Conservation (phyloP, 2,888 invertebrate species). For the Pandemis heparana region DNA sequence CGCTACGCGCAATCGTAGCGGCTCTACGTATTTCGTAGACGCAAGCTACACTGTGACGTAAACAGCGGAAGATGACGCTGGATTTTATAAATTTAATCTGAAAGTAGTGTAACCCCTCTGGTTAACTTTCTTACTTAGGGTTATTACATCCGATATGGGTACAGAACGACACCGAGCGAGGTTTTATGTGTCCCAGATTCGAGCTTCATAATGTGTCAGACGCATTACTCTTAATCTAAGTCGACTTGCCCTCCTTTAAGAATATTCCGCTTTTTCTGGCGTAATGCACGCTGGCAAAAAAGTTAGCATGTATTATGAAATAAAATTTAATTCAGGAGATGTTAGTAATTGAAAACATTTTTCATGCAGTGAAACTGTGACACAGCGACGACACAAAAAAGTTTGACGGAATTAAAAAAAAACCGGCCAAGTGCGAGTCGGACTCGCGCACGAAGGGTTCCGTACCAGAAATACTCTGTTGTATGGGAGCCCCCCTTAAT, state of each 20-base stretch:
- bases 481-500: no score
- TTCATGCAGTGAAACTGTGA: background rate
- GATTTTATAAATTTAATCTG: background rate
- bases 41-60: constrained; percentile 28
- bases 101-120: constrained; percentile 9
- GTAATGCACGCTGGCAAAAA: background rate
- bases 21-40: constrained; percentile 38
- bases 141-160: constrained; percentile 9
- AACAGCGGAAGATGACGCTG: constrained; percentile 3
- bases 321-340: background rate
- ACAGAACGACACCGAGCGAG: constrained; percentile 7
- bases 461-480: no score
- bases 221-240: constrained; percentile 33
- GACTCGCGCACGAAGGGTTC: no score
- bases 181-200: constrained; percentile 35
- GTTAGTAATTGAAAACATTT: background rate
- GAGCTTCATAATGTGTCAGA: constrained; percentile 15
- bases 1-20: constrained; percentile 38
- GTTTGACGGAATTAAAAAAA: no score
- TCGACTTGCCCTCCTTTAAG: constrained; percentile 26
- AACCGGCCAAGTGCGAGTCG: no score
- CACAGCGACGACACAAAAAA: background rate
- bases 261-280: constrained; percentile 4
- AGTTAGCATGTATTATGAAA: constrained; percentile 5
- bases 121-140: constrained; percentile 12